Base-by-base conservation (phyloP, 2,888 invertebrate genomes). In the Tillus elongatus region DNA sequence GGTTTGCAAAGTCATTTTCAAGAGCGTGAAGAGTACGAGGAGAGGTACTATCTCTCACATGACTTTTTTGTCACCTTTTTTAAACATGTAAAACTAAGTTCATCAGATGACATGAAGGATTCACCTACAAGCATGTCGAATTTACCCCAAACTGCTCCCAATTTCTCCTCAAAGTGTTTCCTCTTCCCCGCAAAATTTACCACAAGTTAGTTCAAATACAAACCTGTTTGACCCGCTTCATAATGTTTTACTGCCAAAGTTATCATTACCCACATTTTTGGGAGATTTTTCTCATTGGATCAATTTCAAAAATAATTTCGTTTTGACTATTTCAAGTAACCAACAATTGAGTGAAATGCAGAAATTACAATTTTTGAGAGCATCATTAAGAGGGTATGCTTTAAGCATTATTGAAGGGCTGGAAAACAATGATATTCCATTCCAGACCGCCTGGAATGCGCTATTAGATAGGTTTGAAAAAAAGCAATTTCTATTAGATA, bases 401-500 rank as follows among this genome's bases (percentile, higher is more conserved):
- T n/a, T n/a, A n/a, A n/a, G n/a, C n/a, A n/a, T n/a, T n/a, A n/a
- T 24, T 6, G 39, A 39, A 19, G 35, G 39, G 4, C 28, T 39
- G n/a, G 39, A 39, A 29, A 39, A 10, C 13, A n/a, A 12, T 6
- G 35, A 35, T 1, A 35, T 9, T 13, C 39, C 39, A 9, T 35
- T 30, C 14, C 8, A 15, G 15, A 30, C 30, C 15, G 36, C 40
- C n/a, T 40, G 40, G 40, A 13, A 26, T 8, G n/a, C 36, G n/a
- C 29, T 40, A 13, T 40, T 32, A 16, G 40, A 40, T 30, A 36
- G 30, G 15, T 40, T 44, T 15, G 40, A 42, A 28, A 45, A 41
- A 36, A 38, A 30, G 33, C 32, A 33, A 43, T 40, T 32, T 27
- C 29, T 40, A 13, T 14, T 42, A 6, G 35, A 40, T 19, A 33